A percentile compares a stretch with the other conserved stretches of the same genome.
Conservation (phyloP, 2,797 vertebrate genomes). For the Dallia pectoralis region DNA sequence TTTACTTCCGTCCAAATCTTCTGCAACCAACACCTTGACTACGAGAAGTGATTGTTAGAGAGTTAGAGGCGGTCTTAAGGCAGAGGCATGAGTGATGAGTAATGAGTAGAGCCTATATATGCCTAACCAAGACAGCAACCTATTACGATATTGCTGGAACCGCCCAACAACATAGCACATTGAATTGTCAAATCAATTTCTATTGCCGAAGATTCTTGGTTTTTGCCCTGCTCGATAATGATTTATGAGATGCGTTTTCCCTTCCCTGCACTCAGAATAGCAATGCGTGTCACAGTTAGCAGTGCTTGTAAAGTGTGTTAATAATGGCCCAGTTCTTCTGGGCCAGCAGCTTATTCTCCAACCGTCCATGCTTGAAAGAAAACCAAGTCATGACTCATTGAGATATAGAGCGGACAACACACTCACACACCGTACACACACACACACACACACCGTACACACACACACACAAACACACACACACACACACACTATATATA, state of each 20-base stretch:
- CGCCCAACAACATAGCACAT: slow-evolving; percentile 14
- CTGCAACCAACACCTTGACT: too few relatives aligned
- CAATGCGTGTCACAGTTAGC: slow-evolving; percentile 57
- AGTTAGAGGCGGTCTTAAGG: too few relatives aligned
- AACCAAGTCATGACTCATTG: slow-evolving; percentile 63
- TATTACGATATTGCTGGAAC: slow-evolving; percentile 8
- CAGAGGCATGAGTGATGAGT: too few relatives aligned
- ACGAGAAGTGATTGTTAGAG: too few relatives aligned
- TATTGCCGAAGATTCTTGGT: slow-evolving; percentile 23
- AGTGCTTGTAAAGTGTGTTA: slow-evolving; percentile 72
- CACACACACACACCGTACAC: slow-evolving; percentile 6
- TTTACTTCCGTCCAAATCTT: too few relatives aligned
- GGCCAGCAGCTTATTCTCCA: slow-evolving; percentile 66
- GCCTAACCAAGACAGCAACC: neutral
- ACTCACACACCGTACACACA: neutral
- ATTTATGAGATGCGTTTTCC: slow-evolving; percentile 21
- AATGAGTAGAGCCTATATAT: too few relatives aligned
- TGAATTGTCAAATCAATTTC: slow-evolving; percentile 16
- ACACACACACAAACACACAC: neutral
- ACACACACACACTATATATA: slow-evolving; percentile 19
- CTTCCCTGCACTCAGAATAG: slow-evolving; percentile 36
- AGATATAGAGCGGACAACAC: slow-evolving; percentile 19
- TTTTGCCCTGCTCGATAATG: slow-evolving; percentile 20
- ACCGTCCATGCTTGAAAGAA: slow-evolving; percentile 61
- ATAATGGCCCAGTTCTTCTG: slow-evolving; percentile 78